Evolutionary conservation across 2,113 vertebrate genomes (phyloP).

Genomic region (Pseudopodoces humilis): DNA sequence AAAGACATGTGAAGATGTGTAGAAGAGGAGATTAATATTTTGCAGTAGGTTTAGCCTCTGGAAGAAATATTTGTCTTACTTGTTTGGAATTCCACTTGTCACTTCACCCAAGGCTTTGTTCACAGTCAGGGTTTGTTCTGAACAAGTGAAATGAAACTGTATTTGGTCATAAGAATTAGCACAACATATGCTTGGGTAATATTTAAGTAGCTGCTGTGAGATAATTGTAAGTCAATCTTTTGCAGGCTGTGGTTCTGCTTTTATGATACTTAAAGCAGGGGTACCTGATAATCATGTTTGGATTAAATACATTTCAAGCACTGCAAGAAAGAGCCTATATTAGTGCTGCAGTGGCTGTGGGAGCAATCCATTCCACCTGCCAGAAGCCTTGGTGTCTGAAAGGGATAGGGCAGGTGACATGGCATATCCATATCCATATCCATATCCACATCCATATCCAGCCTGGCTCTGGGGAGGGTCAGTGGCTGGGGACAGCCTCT

Average conservation of each 20-base stretch:
- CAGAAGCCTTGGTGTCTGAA: background rate
- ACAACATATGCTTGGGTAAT: conserved; percentile 53
- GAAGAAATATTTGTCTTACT: conserved; percentile 77
- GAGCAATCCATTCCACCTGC: background rate
- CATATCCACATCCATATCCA: background rate
- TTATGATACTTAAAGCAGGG: background rate
- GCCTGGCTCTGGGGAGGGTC: background rate
- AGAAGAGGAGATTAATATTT: conserved; percentile 77
- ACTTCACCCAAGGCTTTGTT: conserved; percentile 70
- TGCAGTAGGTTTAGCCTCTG: conserved; percentile 75
- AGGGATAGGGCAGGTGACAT: fast-evolving
- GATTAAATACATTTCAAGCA: background rate
- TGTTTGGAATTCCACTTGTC: conserved; percentile 74
- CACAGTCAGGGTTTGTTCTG: conserved; percentile 53
- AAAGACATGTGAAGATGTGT: conserved; percentile 78
- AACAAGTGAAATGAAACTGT: conserved; percentile 68
- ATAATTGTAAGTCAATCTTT: conserved; percentile 48
- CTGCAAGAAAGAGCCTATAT: background rate
- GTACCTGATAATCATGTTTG: background rate
- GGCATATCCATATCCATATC: background rate
- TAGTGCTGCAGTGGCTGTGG: background rate
- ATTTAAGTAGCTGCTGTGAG: conserved; percentile 52
- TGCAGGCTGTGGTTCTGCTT: background rate
- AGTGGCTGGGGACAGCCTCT: background rate
- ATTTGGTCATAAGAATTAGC: conserved; percentile 66